These are phyloP conservation scores for Tetranychus cinnabarinus DNA, from an alignment of 1,140 invertebrate genomes.

Conservation along the genomic window DNA sequence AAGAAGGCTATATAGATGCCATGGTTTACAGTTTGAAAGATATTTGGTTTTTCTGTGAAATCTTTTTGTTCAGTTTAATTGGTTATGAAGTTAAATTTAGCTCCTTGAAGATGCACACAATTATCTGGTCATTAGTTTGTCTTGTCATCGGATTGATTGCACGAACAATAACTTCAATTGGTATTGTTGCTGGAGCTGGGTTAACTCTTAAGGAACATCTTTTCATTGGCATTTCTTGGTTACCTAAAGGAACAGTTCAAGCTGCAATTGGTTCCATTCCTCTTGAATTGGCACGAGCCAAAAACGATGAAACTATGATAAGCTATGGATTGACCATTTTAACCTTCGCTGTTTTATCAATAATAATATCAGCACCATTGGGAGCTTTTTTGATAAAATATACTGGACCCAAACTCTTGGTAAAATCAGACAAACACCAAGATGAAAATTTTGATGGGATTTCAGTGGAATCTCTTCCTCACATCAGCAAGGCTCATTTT, in stretches of 20 bases:
- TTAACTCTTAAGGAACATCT: slow-evolving; percentile 60
- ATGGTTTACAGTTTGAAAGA: slow-evolving; percentile 56
- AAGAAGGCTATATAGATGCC: slow-evolving; percentile 19
- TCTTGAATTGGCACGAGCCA: slow-evolving; percentile 33
- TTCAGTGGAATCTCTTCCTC: no score
- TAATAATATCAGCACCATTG: no score
- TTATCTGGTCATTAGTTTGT: slow-evolving; percentile 15
- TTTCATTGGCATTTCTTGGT: slow-evolving; percentile 66
- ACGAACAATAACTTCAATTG: slow-evolving; percentile 31
- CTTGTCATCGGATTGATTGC: slow-evolving; percentile 29
- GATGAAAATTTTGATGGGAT: no score
- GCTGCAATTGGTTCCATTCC: slow-evolving; percentile 54
- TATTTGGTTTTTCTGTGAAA: slow-evolving; percentile 83
- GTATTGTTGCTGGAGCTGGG: slow-evolving; percentile 32
- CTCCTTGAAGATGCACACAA: slow-evolving; percentile 15
- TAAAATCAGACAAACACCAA: no score
- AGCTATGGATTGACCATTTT: no score
- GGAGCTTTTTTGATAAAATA: slow-evolving; percentile 42
- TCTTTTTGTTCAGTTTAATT: slow-evolving; percentile 68
- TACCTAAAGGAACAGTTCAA: slow-evolving; percentile 82
- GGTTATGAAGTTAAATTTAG: slow-evolving; percentile 44
- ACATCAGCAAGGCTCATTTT: no score
- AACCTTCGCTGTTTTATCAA: no score
- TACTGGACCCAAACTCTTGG: neutral
- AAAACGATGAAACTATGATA: no score